These are phyloP conservation scores for Erebia palarica DNA, from an alignment of 2,888 invertebrate genomes.

Conservation along the genomic window DNA sequence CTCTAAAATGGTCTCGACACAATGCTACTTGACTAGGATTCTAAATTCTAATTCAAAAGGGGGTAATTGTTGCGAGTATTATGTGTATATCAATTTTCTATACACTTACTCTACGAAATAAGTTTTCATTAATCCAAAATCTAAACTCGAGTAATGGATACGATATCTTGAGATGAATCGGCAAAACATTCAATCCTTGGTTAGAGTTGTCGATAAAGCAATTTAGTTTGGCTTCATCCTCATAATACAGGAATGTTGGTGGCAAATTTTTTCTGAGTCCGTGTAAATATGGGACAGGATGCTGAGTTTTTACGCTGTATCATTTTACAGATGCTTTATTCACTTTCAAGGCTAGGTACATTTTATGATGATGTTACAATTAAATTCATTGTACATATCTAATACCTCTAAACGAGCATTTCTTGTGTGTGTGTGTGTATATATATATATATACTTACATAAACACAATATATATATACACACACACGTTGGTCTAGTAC, in stretches of 20 bases:
- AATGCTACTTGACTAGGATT: no score
- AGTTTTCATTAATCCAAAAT: not conserved
- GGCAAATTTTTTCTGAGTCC: constrained; percentile 12
- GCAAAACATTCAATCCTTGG: not conserved
- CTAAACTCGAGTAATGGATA: constrained; percentile 3
- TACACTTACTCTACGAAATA: not conserved
- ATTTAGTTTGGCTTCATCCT: constrained; percentile 19
- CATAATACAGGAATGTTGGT: constrained; percentile 12
- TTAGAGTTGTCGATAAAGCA: constrained; percentile 2
- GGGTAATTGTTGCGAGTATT: no score
- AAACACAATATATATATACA: no score
- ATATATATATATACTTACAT: no score
- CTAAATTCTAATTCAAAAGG: no score
- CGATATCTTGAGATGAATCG: not conserved
- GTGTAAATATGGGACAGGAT: constrained; percentile 31
- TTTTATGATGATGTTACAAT: constrained; percentile 3
- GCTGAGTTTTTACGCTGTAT: constrained; percentile 17
- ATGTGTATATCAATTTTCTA: not conserved
- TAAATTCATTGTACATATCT: no score
- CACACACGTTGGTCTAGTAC: no score
- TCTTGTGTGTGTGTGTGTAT: no score
- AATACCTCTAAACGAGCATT: no score
- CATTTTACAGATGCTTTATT: constrained; percentile 28
- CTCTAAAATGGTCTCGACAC: no score
- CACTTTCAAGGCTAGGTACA: constrained; percentile 19